These are phyloP conservation scores for Phalloptychus januarius DNA, from an alignment of 2,797 vertebrate genomes.

Conservation along the genomic window DNA sequence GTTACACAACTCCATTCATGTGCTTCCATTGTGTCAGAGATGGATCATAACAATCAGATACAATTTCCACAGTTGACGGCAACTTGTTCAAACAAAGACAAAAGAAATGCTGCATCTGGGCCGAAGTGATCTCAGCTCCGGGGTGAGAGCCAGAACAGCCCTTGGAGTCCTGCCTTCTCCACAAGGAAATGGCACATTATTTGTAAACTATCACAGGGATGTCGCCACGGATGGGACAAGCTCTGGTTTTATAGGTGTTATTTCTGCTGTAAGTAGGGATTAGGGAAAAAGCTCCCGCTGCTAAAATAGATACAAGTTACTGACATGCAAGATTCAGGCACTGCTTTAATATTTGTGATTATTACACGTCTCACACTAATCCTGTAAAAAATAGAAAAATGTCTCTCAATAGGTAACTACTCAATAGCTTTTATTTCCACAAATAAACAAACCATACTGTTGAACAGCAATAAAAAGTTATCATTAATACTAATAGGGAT, in stretches of 20 bases:
- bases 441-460: background rate
- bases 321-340: constrained; percentile 44
- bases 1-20: constrained; percentile 45
- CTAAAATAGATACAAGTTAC: constrained; percentile 46
- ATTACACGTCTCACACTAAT: constrained; percentile 27
- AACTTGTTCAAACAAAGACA: constrained; percentile 52
- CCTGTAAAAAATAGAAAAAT: constrained; percentile 31
- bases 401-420: background rate
- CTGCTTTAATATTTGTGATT: constrained; percentile 38
- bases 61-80: constrained; percentile 46
- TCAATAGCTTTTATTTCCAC: background rate
- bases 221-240: constrained; percentile 35
- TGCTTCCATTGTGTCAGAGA: constrained; percentile 37
- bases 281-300: constrained; percentile 19
- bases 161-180: background rate
- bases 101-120: constrained; percentile 47
- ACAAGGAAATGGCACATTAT: constrained; percentile 46
- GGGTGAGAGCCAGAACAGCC: constrained; percentile 15
- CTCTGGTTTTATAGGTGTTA: constrained; percentile 39
- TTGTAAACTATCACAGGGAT: constrained; percentile 52
- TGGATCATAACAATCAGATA: constrained; percentile 48
- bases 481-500: background rate
- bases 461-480: constrained; percentile 10
- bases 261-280: constrained; percentile 12
- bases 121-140: constrained; percentile 40